Evolutionary conservation across 2,888 invertebrate genomes (phyloP).

Genomic region (Epirrhoe alternata): DNA sequence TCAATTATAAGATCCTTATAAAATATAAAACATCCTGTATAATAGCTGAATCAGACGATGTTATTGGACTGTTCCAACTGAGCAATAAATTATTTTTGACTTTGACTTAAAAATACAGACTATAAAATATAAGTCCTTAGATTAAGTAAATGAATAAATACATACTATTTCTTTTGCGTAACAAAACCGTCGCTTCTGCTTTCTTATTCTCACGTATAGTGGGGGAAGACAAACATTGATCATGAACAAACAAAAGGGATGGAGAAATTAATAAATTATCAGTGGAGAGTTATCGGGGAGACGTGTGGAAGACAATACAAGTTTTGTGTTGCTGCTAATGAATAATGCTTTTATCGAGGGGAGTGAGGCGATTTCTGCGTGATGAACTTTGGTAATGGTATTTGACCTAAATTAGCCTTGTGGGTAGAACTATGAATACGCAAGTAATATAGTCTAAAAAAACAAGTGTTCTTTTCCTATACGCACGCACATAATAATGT

Average conservation of each 20-base stretch:
- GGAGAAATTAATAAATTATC: conserved; percentile 81
- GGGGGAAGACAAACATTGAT: conserved; percentile 63
- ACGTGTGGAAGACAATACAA: conserved; percentile 63
- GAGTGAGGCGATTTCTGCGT: conserved; percentile 55
- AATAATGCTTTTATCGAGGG: conserved; percentile 62
- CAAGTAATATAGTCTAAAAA: not conserved
- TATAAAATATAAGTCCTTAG: not conserved
- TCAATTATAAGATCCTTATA: too few species aligned
- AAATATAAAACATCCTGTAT: too few species aligned
- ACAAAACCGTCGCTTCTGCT: conserved; percentile 37
- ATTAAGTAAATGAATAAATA: not conserved
- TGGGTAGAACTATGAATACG: not conserved
- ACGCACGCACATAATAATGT: too few species aligned
- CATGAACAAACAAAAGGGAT: conserved; percentile 73
- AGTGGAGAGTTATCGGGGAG: conserved; percentile 60
- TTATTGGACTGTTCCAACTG: too few species aligned
- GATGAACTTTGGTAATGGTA: conserved; percentile 42
- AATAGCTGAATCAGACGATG: too few species aligned
- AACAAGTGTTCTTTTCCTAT: too few species aligned
- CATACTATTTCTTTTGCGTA: not conserved
- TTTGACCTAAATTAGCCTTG: conserved; percentile 13
- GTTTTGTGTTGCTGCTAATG: conserved; percentile 59
- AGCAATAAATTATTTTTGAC: too few species aligned
- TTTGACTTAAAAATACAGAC: too few species aligned
- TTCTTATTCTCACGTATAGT: conserved; percentile 39